Evolutionary conservation across 1,140 invertebrate species (phyloP), one percentile per base, ranked within the genome.

Genomic region (Elymnias hypermnestra): DNA sequence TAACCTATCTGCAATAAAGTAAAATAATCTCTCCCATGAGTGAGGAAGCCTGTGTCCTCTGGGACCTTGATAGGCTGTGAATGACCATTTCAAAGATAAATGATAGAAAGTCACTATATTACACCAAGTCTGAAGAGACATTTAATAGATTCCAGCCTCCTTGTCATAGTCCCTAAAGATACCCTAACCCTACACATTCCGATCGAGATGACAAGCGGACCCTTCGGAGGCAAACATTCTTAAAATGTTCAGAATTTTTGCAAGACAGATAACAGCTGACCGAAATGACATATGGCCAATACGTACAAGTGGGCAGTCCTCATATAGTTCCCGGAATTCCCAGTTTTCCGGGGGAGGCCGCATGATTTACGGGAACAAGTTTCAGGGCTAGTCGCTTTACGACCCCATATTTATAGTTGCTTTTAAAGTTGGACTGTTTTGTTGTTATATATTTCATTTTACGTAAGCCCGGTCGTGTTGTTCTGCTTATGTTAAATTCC

Each of bases 231-330:
- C 57, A 44, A 56, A 53, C 72, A 72, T 76, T 76, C 75, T 57
- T 71, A 56, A 69, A 60, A 79, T 69, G 66, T 65, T 63, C 62
- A 53, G 67, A 76, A 79, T 79, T 76, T 79, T 76, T 79, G 69
- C 75, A 74, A 79, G 75, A 79, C 72, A 70, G 72, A 79, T 76
- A 71, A 63, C 68, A 54, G 65, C 61, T 71, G 68, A 67, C 66
- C 65, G 57, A 70, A 50, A 74, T 76, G 75, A 78, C 72, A 74
- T 76, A 78, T 74, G 63, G 72, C 54, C 29, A 38, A 47, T 46
- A 47, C 58, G 58, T 49, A 49, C 42, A 33, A 52, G 51, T 44
- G 51, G 57, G 45, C 38, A 33, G 50, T 51, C 26, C 55, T 67
- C 57, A 63, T 64, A 59, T 60, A 72, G 59, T 63, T 42, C 48